phyloP scores from a whole-genome alignment of 2,797 vertebrate genomes.

The Peromyscus aztecus region DNA sequence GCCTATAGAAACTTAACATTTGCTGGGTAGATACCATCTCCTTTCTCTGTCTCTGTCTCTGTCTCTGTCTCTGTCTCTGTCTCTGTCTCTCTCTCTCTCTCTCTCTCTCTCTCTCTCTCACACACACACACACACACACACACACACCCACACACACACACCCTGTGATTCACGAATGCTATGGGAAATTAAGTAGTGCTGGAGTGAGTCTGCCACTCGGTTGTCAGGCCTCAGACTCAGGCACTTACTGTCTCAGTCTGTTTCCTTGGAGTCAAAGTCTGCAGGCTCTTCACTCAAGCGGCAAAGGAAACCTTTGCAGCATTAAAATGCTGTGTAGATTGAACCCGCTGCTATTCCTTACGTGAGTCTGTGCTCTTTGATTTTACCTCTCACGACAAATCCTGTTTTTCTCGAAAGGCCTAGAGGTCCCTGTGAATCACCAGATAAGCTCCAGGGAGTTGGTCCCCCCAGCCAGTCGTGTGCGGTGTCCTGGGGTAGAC shows the following conservation, averaged over 20 bases:
- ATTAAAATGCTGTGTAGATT: background rate
- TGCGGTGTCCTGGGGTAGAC: background rate
- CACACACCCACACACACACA: background rate
- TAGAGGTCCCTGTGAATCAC: constrained; percentile 15
- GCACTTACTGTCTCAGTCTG: background rate
- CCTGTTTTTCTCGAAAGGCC: constrained; percentile 32
- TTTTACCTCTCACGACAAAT: constrained; percentile 42
- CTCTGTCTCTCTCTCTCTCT: no score
- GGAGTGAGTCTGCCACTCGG: background rate
- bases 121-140: background rate
- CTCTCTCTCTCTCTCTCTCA: no score
- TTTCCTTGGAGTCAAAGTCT: background rate
- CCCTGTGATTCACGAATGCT: background rate
- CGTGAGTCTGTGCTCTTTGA: background rate
- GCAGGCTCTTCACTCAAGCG: background rate
- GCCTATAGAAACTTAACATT: background rate
- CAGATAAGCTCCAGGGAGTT: background rate
- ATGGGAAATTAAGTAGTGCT: background rate
- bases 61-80: no score
- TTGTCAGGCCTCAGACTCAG: background rate
- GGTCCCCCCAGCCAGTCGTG: background rate
- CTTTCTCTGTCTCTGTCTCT: no score
- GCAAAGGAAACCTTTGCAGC: constrained; percentile 9
- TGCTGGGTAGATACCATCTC: background rate
- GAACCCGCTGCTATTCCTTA: background rate